Conservation (phyloP, 2,797 vertebrate species). For the Vultur gryphus region DNA sequence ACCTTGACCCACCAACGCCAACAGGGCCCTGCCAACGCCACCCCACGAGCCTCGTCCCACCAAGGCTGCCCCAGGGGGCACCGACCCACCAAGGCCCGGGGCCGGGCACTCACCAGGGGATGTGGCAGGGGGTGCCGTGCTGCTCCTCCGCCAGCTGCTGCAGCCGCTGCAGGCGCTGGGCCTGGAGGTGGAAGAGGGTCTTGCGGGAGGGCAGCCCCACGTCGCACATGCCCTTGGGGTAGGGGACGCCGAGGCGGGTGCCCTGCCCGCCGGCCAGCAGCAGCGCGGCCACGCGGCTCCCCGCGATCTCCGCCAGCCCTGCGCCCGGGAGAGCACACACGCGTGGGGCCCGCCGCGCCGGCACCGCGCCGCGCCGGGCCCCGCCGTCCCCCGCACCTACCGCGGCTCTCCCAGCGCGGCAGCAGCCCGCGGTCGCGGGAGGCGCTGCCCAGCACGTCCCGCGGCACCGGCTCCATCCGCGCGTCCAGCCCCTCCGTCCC, state of each 20-base stretch:
- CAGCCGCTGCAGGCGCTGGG: constrained; percentile 89
- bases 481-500: constrained; percentile 79
- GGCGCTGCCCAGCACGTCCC: constrained; percentile 87
- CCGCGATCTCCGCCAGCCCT: constrained; percentile 51
- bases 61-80: accelerated
- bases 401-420: constrained; percentile 84
- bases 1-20: background rate
- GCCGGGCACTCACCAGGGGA: constrained; percentile 86
- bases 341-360: background rate
- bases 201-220: constrained; percentile 92
- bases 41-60: background rate
- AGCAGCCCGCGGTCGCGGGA: constrained; percentile 83
- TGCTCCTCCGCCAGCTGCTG: constrained; percentile 85
- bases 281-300: constrained; percentile 86
- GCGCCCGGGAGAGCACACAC: background rate
- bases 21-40: background rate
- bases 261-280: constrained; percentile 94
- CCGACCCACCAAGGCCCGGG: accelerated
- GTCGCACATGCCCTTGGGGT: constrained; percentile 97
- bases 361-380: background rate
- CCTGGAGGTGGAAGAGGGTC: constrained; percentile 97
- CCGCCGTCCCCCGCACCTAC: constrained; percentile 65
- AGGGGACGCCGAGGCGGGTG: constrained; percentile 90
- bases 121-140: constrained; percentile 78
- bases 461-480: constrained; percentile 89